Base-by-base conservation (phyloP, 2,113 vertebrate genomes). In the Salvelinus alpinus region DNA sequence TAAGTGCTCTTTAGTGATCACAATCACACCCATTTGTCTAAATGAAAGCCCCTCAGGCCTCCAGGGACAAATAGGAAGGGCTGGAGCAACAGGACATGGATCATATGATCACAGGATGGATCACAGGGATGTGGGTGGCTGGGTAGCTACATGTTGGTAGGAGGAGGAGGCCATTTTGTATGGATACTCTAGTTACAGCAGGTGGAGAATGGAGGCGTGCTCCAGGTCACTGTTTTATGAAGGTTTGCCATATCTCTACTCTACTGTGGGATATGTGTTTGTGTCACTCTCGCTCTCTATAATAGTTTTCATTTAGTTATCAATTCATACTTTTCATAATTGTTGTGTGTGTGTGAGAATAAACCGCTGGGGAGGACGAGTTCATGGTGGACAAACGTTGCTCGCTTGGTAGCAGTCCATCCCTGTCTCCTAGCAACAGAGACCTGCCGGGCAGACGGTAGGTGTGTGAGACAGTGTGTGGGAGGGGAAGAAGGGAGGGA, bases 341-440 rank as follows among this genome's bases (percentile, higher is more conserved):
- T 44, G 38, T 44, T 25, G 38, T 44, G 38, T 44, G 9, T 44
- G 9, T 44, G 38, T 11, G 38, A 2, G 38, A 73, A 47, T 71
- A 24, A 5, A 7, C 78, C 78, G 74, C 54, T 80, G 71, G 44
- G 72, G 69, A 81, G 76, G 54, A 89, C 77, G 78, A 91, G 92
- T 87, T 89, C 83, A 90, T 85, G 87, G 88, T 78, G 89, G 91
- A 92, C 91, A 92, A 93, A 91, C 80, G 89, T 89, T 86, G 83
- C 89, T 90, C 85, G 89, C 89, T 88, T 89, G 91, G 91, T 91
- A 92, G 89, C 90, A 90, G 89, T 90, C 87, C 91, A 90, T 71
- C 87, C 88, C 77, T 89, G 92, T 94, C 88, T 91, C 93, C 85
- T 93, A 93, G 93, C 93, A 94, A 94, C 93, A 93, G 88, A 92